A percentile compares a stretch with the other conserved stretches of the same genome.
Conservation (phyloP, 2,797 vertebrate genomes). For the Adelosebastes latens region DNA sequence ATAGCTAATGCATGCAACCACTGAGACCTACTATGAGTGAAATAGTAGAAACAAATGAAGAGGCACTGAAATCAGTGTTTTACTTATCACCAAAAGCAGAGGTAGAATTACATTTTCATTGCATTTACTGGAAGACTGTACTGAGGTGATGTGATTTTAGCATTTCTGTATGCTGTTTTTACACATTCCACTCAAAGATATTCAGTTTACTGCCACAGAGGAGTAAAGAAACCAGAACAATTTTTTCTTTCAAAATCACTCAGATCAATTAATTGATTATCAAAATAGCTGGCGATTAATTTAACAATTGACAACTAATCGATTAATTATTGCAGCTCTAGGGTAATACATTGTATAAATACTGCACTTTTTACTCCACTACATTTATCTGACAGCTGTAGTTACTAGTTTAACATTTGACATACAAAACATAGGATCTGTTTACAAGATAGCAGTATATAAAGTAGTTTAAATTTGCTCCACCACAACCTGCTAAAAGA, state of each 20-base stretch:
- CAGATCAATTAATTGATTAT: no score
- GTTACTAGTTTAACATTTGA: neutral
- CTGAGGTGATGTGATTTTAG: neutral
- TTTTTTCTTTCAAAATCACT: no score
- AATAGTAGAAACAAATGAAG: neutral
- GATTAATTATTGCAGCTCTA: no score
- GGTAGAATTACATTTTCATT: neutral
- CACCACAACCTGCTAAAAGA: neutral
- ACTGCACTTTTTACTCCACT: neutral
- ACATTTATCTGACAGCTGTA: neutral
- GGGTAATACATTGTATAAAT: neutral
- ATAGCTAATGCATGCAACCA: neutral
- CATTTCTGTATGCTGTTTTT: neutral
- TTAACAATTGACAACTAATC: no score
- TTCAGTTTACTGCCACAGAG: no score
- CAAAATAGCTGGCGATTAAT: no score
- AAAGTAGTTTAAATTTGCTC: neutral
- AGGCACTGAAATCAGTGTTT: neutral
- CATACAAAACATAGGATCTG: neutral
- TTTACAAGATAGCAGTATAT: neutral
- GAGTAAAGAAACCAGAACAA: no score
- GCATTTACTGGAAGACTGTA: neutral
- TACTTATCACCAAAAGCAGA: neutral
- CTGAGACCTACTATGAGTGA: neutral
- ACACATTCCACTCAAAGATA: no score